Percentiles rank a stretch among this genome's conserved stretches.
Evolutionary conservation across 1,140 invertebrate species (phyloP).

Genomic region (Drosophila bifasciata): DNA sequence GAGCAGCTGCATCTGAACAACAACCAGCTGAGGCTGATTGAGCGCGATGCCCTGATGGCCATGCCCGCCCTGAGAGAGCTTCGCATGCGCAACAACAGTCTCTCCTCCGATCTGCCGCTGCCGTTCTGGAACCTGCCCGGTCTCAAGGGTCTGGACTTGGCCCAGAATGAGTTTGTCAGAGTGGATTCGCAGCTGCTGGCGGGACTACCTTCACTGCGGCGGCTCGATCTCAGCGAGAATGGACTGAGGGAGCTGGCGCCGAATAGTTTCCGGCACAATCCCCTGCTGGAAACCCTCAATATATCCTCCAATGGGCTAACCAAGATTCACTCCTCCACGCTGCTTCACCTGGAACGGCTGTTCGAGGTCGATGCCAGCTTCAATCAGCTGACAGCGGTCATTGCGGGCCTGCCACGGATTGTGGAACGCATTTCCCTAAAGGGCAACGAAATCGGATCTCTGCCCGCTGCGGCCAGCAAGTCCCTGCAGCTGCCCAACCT

Average conservation of each 20-base stretch:
- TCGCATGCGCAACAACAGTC: constrained; percentile 91
- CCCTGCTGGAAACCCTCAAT: constrained; percentile 90
- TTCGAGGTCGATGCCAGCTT: constrained; percentile 91
- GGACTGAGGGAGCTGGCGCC: constrained; percentile 89
- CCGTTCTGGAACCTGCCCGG: constrained; percentile 93
- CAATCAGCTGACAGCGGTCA: constrained; percentile 89
- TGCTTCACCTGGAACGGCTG: constrained; percentile 89
- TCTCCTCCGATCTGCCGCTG: constrained; percentile 87
- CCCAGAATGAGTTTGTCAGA: constrained; percentile 89
- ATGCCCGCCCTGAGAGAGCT: constrained; percentile 93
- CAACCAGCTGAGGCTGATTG: constrained; percentile 90
- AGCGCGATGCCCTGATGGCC: constrained; percentile 90
- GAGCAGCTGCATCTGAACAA: constrained; percentile 92
- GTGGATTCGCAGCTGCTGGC: constrained; percentile 89
- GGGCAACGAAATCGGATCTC: constrained; percentile 89
- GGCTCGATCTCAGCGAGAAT: constrained; percentile 92
- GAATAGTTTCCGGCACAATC: constrained; percentile 89
- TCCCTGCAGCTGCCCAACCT: constrained; percentile 89
- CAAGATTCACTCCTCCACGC: constrained; percentile 89
- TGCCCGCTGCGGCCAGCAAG: constrained; percentile 87
- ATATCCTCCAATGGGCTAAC: constrained; percentile 90
- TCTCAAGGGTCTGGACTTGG: constrained; percentile 92
- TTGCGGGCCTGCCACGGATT: constrained; percentile 89
- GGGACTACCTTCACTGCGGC: constrained; percentile 90
- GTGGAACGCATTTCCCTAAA: constrained; percentile 91